Base-by-base conservation (phyloP, 1,140 invertebrate genomes). In the Spodoptera litura region DNA sequence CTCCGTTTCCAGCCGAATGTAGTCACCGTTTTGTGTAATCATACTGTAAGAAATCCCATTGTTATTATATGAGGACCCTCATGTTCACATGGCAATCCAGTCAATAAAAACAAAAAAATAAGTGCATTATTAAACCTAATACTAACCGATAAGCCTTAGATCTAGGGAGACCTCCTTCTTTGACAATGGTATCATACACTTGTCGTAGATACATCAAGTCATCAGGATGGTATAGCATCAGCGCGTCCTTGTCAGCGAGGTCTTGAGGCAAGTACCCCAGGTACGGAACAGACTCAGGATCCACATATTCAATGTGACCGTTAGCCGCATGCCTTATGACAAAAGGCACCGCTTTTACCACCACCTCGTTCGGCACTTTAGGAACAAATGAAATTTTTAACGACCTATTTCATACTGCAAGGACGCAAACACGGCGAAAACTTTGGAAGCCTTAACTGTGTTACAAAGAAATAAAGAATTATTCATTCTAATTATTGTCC, bases 251-350 rank as follows among this genome's bases (percentile, higher is more conserved):
- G 0, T 97, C 97, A 27, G 97, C 95, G 83, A 99, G 96, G 87
- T 99, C 98, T 90, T 99, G 98, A 0, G 98, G 98, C 68, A 98
- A 90, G 91, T 98, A 98, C 0, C 98, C 98, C 77, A 99, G 95
- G 83, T 97, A 97, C 13, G 96, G 96, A 0, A 98, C 97, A 11
- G 97, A 96, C 56, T 97, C 97, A 11, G 95, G 93, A 88, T 98
- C 97, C 8, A 98, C 96, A 87, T 98, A 96, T 52, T 96, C 96
- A 49, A 98, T 95, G 44, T 96, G 95, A 78, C 97, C 97, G 11
- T 95, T 95, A 0, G 97, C 96, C 2, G 96, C 96, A 85, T 98
- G 98, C 0, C 97, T 95, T 77, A 97, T 98, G 9, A 96, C 96
- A 89, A 98, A 98, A 84, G 90, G 87, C 3, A 78, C 66, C 0